These are phyloP conservation scores for Notolabrus celidotus DNA, from an alignment of 2,797 vertebrate genomes.

Conservation along the genomic window DNA sequence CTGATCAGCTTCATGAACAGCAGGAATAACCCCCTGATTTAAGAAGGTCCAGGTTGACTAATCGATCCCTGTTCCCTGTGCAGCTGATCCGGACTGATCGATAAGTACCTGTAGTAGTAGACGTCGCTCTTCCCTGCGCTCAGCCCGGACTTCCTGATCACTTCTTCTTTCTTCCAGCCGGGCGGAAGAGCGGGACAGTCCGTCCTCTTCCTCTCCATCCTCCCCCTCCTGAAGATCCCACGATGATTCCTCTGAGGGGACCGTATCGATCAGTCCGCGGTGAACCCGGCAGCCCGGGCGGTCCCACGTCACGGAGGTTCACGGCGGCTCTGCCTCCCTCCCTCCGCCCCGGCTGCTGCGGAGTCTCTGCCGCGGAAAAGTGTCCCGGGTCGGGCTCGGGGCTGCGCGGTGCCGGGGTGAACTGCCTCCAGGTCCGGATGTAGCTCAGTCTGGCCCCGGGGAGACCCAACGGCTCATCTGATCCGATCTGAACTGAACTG, in stretches of 20 bases:
- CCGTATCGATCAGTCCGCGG: too few relatives aligned
- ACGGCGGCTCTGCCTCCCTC: constrained; percentile 33
- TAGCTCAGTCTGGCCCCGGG: neutral
- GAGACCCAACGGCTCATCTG: constrained; percentile 25
- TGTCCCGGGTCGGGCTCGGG: constrained; percentile 12
- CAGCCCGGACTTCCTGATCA: constrained; percentile 97
- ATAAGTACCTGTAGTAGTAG: constrained; percentile 81
- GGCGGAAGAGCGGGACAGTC: constrained; percentile 93
- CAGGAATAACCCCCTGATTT: neutral
- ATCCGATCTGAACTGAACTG: constrained; percentile 37
- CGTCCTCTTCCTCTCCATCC: constrained; percentile 92
- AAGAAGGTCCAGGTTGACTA: neutral
- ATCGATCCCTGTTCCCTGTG: neutral
- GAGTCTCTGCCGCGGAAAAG: constrained; percentile 13
- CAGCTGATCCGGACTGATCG: constrained; percentile 13
- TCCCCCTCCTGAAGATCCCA: constrained; percentile 13
- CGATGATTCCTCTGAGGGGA: neutral
- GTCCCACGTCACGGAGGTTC: constrained; percentile 62
- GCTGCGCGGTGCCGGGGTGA: neutral
- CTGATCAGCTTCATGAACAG: neutral
- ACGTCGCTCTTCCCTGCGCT: constrained; percentile 86
- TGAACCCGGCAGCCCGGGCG: constrained; percentile 32
- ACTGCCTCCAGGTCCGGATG: neutral
- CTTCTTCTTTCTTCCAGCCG: constrained; percentile 98
- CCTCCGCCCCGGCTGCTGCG: constrained; percentile 33